Conservation (phyloP, 1,140 invertebrate species). For the Drosophila tropicalis region DNA sequence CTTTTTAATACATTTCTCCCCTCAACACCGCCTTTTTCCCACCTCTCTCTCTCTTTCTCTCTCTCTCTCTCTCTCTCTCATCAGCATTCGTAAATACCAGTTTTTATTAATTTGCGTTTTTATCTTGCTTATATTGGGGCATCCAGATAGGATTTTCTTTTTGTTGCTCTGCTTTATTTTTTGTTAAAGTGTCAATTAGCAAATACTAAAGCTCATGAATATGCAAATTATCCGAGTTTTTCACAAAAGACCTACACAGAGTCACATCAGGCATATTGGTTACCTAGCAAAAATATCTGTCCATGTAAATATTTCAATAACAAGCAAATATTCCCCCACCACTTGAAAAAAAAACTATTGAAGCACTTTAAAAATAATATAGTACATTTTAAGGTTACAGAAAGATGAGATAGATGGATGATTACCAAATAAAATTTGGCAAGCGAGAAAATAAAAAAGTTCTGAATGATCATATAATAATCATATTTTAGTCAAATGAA, state of each 20-base stretch:
- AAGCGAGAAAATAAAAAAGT: no score
- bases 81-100: slow-evolving; percentile 34
- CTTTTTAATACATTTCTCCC: slow-evolving; percentile 23
- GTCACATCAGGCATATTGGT: slow-evolving; percentile 23
- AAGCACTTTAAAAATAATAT: neutral
- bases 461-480: no score
- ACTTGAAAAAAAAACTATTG: neutral
- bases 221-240: slow-evolving; percentile 66
- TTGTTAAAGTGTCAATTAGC: slow-evolving; percentile 75
- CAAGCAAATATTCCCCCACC: neutral
- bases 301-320: neutral
- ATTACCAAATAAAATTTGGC: no score
- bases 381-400: neutral
- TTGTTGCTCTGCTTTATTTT: slow-evolving; percentile 40
- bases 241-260: slow-evolving; percentile 16
- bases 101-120: slow-evolving; percentile 69
- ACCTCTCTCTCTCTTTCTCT: neutral
- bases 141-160: slow-evolving; percentile 39
- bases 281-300: neutral
- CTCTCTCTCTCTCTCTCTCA: neutral
- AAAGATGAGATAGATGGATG: neutral
- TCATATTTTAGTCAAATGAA: no score
- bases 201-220: slow-evolving; percentile 80
- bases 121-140: slow-evolving; percentile 44
- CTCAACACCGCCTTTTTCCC: neutral